Evolutionary conservation across 2,113 vertebrate species (phyloP).

Genomic region (Pungitius pungitius): DNA sequence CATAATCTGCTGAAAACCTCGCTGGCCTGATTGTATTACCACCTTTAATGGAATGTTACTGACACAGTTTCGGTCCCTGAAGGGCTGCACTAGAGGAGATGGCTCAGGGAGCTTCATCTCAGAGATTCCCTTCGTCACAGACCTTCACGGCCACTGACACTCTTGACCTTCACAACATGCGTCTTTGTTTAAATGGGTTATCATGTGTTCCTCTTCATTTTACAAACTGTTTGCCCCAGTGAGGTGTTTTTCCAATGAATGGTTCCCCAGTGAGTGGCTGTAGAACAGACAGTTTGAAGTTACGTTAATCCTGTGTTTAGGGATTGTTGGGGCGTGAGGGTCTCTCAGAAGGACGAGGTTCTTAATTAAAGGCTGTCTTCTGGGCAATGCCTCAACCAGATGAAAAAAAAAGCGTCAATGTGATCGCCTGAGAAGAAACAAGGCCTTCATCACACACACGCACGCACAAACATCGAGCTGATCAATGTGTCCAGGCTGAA

Average conservation of each 20-base stretch:
- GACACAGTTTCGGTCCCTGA: constrained; percentile 56
- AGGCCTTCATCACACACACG: constrained; percentile 41
- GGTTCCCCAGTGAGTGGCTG: not conserved
- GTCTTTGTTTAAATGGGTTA: not conserved
- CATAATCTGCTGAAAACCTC: constrained; percentile 72
- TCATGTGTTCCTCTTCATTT: too few relatives aligned
- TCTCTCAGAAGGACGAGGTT: constrained; percentile 19
- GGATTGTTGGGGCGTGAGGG: not conserved
- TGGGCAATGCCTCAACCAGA: constrained; percentile 48
- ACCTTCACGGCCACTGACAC: not conserved
- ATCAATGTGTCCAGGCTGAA: constrained; percentile 7
- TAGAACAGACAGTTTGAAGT: not conserved
- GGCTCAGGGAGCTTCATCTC: constrained; percentile 29
- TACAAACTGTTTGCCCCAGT: too few relatives aligned
- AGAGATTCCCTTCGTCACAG: not conserved
- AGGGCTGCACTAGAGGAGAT: constrained; percentile 6
- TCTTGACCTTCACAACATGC: not conserved
- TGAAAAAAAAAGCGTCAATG: constrained; percentile 42
- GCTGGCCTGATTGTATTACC: constrained; percentile 69
- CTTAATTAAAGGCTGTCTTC: constrained; percentile 38
- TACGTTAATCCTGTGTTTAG: not conserved
- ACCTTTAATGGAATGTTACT: constrained; percentile 76
- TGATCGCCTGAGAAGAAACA: constrained; percentile 44
- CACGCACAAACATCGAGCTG: constrained; percentile 12
- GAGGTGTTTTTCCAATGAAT: too few relatives aligned